phyloP scores from a whole-genome alignment of 2,113 vertebrate species.

The Lanius collurio region DNA sequence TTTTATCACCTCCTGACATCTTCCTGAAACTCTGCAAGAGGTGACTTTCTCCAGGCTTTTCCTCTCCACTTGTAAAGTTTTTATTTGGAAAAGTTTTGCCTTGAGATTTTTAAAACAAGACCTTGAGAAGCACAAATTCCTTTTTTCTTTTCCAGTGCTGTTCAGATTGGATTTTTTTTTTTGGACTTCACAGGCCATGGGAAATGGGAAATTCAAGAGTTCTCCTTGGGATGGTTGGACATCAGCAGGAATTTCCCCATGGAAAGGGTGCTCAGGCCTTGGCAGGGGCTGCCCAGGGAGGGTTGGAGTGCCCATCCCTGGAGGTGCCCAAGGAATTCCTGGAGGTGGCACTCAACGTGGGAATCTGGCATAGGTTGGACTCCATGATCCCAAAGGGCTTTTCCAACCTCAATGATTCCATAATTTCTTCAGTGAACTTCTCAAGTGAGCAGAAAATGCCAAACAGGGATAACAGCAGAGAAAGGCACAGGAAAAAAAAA shows the following conservation, averaged over 20 bases:
- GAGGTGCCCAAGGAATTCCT: neutral
- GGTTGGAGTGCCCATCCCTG: neutral
- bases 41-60: neutral
- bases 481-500: neutral
- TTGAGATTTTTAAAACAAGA: neutral
- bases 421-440: accelerated
- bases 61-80: neutral
- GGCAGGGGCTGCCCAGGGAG: neutral
- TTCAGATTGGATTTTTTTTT: neutral
- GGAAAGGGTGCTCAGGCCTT: neutral
- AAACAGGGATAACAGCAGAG: neutral
- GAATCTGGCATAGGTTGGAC: neutral
- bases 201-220: neutral
- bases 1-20: neutral
- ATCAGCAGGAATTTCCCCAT: neutral
- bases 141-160: neutral
- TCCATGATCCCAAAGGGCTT: neutral
- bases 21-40: neutral
- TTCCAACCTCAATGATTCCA: neutral
- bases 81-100: neutral
- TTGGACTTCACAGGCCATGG: neutral
- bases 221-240: too few relatives aligned
- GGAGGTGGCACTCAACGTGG: neutral
- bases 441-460: neutral
- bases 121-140: neutral